phyloP scores from a whole-genome alignment of 1,140 invertebrate species.

The Diachasma alloeum region DNA sequence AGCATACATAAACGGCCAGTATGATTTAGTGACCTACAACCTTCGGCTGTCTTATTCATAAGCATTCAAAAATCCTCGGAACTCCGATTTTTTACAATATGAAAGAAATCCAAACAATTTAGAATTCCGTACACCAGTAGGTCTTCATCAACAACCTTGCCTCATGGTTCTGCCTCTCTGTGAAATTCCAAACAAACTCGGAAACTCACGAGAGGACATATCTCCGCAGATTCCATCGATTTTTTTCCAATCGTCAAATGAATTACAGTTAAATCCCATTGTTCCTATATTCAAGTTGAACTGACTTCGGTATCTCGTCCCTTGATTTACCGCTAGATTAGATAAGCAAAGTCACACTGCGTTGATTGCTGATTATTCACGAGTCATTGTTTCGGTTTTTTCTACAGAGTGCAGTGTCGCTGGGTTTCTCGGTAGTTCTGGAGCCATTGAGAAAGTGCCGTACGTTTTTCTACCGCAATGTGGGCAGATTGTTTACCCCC shows the following conservation, averaged over 20 bases:
- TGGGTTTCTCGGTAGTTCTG: slow-evolving; percentile 78
- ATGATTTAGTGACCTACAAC: too few species aligned
- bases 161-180: background rate
- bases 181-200: background rate
- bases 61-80: too few species aligned
- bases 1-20: too few species aligned
- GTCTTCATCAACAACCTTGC: too few species aligned
- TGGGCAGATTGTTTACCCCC: slow-evolving; percentile 86
- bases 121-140: too few species aligned
- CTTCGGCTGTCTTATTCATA: too few species aligned
- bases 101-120: too few species aligned
- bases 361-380: background rate
- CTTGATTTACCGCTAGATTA: slow-evolving; percentile 8
- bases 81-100: too few species aligned
- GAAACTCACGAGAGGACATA: background rate
- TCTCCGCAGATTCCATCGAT: background rate
- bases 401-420: slow-evolving; percentile 81
- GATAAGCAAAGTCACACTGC: slow-evolving; percentile 5
- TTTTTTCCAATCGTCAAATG: background rate
- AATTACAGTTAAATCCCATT: background rate
- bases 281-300: background rate
- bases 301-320: background rate
- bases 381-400: background rate
- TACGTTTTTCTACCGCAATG: slow-evolving; percentile 84
- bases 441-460: slow-evolving; percentile 79